phyloP scores from a whole-genome alignment of 1,140 invertebrate genomes.

The Drosophila tristis region DNA sequence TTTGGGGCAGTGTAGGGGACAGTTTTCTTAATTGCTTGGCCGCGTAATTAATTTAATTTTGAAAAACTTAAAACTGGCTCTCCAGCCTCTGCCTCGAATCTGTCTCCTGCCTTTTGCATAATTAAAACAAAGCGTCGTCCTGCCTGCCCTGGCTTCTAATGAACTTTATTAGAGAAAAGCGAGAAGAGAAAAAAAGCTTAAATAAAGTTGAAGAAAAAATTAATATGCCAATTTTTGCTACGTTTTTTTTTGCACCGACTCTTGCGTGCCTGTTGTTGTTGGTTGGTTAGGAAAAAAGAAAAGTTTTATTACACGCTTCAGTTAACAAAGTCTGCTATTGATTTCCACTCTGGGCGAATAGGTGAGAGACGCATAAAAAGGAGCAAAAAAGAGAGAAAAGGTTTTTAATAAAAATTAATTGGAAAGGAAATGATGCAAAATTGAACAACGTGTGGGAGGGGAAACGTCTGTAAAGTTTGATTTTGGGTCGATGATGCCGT shows the following conservation, averaged over 20 bases:
- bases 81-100: conserved; percentile 9
- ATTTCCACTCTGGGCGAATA: conserved; percentile 46
- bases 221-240: conserved; percentile 65
- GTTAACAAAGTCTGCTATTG: conserved; percentile 69
- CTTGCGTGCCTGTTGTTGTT: conserved; percentile 11
- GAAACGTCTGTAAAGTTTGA: conserved; percentile 64
- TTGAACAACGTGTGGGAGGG: background rate
- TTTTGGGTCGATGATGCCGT: conserved; percentile 21
- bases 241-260: conserved; percentile 17
- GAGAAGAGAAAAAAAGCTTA: conserved; percentile 33
- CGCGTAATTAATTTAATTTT: conserved; percentile 76
- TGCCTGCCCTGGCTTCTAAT: conserved; percentile 38
- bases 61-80: conserved; percentile 66
- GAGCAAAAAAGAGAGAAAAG: conserved; percentile 22
- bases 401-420: conserved; percentile 72
- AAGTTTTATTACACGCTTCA: conserved; percentile 69
- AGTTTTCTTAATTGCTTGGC: conserved; percentile 73
- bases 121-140: conserved; percentile 65
- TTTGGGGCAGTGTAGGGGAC: conserved; percentile 49
- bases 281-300: conserved; percentile 8
- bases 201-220: conserved; percentile 55
- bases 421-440: conserved; percentile 58
- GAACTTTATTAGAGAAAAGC: conserved; percentile 60
- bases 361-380: conserved; percentile 22
- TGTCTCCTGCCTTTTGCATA: conserved; percentile 48